Conservation (phyloP, 2,113 vertebrate species). For the Esox niger region DNA sequence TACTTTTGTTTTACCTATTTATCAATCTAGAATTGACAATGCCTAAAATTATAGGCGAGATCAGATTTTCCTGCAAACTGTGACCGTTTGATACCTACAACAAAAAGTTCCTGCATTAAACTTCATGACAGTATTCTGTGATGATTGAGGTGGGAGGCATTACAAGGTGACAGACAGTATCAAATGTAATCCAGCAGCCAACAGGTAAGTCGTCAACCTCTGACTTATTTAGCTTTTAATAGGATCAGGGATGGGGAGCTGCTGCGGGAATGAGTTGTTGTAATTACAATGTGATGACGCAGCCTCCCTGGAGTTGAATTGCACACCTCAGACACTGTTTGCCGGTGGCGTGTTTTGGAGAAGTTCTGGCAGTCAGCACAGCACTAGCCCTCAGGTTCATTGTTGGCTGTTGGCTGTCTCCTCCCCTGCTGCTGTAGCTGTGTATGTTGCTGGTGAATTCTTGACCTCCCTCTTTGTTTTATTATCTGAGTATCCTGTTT, state of each 20-base stretch:
- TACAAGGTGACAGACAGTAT: background rate
- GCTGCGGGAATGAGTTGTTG: background rate
- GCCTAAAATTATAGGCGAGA: background rate
- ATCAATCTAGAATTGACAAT: background rate
- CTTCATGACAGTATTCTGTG: background rate
- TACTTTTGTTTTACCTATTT: background rate
- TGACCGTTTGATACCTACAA: no score
- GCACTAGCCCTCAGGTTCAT: constrained; percentile 15
- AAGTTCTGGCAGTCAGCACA: constrained; percentile 20
- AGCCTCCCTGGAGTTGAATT: constrained; percentile 18
- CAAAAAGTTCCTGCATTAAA: no score
- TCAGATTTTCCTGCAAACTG: background rate
- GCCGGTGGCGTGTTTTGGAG: background rate
- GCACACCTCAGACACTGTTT: constrained; percentile 9
- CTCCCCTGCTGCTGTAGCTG: constrained; percentile 28
- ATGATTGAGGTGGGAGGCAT: background rate
- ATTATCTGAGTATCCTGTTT: constrained; percentile 71
- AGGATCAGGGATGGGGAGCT: background rate
- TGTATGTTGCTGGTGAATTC: constrained; percentile 38
- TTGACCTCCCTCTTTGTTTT: constrained; percentile 61
- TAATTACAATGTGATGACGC: background rate
- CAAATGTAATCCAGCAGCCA: background rate
- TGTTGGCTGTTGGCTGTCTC: constrained; percentile 34
- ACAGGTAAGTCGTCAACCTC: background rate
- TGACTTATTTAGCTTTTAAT: constrained; percentile 8